Conservation (phyloP, 2,797 vertebrate species). For the Streptopelia turtur region DNA sequence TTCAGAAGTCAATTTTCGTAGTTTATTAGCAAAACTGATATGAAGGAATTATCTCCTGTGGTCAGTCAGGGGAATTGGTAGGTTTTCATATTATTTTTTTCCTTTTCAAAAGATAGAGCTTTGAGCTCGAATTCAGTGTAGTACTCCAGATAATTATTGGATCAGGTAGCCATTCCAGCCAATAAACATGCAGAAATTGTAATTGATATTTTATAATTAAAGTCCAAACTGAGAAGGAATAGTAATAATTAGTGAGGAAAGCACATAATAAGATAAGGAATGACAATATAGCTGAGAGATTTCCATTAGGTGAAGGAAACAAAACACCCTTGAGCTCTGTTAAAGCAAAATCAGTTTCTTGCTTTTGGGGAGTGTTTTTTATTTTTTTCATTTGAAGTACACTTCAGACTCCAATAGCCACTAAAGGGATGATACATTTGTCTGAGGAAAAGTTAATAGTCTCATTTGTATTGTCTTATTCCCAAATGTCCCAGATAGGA, state of each 20-base stretch:
- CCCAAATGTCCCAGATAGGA: neutral
- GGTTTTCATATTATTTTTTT: neutral
- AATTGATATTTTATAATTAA: constrained; percentile 64
- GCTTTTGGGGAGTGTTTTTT: neutral
- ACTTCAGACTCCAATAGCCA: neutral
- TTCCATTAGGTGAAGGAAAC: constrained; percentile 18
- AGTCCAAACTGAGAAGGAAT: constrained; percentile 37
- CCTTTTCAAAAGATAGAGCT: neutral
- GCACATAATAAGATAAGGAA: constrained; percentile 22
- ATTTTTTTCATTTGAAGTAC: neutral
- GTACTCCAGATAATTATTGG: constrained; percentile 8
- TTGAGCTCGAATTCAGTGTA: neutral
- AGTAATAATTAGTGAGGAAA: constrained; percentile 25
- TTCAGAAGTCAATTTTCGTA: constrained; percentile 14
- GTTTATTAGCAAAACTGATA: constrained; percentile 29
- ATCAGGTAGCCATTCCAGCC: neutral
- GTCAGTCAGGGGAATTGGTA: neutral
- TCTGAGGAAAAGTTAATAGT: neutral
- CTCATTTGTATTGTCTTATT: neutral
- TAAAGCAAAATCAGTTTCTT: neutral
- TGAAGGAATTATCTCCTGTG: neutral
- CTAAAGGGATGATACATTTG: neutral
- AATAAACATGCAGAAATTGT: constrained; percentile 32
- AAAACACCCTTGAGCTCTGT: constrained; percentile 17
- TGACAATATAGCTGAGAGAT: neutral